Percentiles rank a stretch among this genome's conserved stretches.
Conservation (phyloP, 1,140 invertebrate species). For the Dinoponera quadriceps region DNA sequence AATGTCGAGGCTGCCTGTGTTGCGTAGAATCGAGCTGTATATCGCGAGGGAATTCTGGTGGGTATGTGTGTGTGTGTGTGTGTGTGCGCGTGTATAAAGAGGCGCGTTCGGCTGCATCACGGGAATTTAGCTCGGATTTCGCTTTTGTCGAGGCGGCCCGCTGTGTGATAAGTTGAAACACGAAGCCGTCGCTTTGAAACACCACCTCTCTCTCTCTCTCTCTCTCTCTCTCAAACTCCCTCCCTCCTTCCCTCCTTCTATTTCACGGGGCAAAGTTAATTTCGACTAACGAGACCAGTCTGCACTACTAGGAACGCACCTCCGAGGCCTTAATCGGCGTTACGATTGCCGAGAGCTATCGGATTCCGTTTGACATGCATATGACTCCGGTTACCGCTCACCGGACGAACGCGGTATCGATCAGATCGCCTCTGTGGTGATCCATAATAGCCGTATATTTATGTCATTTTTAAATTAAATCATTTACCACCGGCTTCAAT, state of each 20-base stretch:
- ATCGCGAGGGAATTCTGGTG: too few relatives aligned
- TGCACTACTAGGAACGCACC: neutral
- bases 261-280: conserved; percentile 10
- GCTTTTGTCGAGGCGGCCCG: conserved; percentile 4
- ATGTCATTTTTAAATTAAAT: too few relatives aligned
- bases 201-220: neutral
- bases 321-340: neutral
- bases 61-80: too few relatives aligned
- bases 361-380: conserved; percentile 22
- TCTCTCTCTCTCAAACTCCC: neutral
- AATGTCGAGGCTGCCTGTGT: too few relatives aligned
- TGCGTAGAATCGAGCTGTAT: too few relatives aligned
- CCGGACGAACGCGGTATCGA: neutral
- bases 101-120: neutral
- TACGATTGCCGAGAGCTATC: neutral
- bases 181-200: conserved; percentile 12
- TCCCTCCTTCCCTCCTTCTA: neutral
- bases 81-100: neutral
- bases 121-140: conserved; percentile 47
- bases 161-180: conserved; percentile 30
- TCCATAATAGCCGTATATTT: neutral
- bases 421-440: neutral
- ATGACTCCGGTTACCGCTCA: neutral
- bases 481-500: too few relatives aligned
- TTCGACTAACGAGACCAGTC: neutral